These are phyloP conservation scores for Apodemus sylvaticus DNA, from an alignment of 2,113 vertebrate species.

Conservation along the genomic window DNA sequence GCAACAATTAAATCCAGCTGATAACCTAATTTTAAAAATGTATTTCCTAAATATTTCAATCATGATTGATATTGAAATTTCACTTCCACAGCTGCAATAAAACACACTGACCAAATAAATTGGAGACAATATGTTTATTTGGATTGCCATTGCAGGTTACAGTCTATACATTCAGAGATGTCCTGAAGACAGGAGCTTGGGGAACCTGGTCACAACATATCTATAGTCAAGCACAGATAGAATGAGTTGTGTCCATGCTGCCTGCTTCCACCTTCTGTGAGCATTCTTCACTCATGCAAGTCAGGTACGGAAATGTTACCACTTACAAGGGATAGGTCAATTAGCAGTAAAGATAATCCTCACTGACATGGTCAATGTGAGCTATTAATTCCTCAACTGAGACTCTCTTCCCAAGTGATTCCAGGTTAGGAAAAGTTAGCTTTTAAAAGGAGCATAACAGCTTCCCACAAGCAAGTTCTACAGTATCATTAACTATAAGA, in stretches of 20 bases:
- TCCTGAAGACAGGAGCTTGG: background rate
- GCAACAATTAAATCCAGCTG: background rate
- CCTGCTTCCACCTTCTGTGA: background rate
- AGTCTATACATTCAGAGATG: background rate
- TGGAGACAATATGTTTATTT: background rate
- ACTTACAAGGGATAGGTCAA: background rate
- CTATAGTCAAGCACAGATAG: background rate
- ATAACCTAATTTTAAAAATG: background rate
- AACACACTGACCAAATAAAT: background rate
- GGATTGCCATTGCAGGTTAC: background rate
- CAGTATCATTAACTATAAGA: background rate
- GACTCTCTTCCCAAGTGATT: background rate
- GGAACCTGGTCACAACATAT: background rate
- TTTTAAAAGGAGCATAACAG: background rate
- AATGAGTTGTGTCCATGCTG: no score
- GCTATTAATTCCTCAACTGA: background rate
- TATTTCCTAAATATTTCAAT: conserved; percentile 28
- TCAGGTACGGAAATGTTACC: background rate
- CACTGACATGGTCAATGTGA: background rate
- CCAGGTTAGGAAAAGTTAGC: background rate
- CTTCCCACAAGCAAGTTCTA: background rate
- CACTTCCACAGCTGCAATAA: background rate
- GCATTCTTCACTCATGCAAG: no score
- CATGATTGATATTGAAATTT: background rate
- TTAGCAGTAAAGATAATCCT: background rate